A percentile compares a stretch with the other conserved stretches of the same genome.
Evolutionary conservation across 2,888 invertebrate species (phyloP).

Genomic region (Ectropis crepuscularia): DNA sequence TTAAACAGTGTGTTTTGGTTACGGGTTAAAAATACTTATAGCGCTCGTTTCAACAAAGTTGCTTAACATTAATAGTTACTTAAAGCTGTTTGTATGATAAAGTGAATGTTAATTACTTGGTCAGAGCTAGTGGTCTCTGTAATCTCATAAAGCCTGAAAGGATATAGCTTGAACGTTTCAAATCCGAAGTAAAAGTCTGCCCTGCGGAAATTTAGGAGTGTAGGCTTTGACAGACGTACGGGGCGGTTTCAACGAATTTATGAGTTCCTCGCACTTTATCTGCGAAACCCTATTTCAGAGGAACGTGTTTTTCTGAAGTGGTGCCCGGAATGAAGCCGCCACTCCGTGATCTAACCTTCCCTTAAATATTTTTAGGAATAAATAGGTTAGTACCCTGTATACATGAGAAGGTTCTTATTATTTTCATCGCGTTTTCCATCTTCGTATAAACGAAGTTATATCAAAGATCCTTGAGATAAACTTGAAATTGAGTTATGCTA

Average conservation of each 20-base stretch:
- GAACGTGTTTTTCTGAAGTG: conserved; percentile 42
- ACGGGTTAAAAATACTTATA: conserved; percentile 9
- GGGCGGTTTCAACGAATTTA: conserved; percentile 43
- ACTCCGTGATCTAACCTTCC: conserved; percentile 33
- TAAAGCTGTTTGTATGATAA: not conserved
- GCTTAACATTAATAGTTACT: not conserved
- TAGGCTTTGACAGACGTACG: conserved; percentile 45
- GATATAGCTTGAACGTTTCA: conserved; percentile 22
- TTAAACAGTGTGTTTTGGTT: conserved; percentile 31
- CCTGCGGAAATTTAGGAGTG: conserved; percentile 43
- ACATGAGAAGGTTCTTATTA: conserved; percentile 33
- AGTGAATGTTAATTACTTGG: not conserved
- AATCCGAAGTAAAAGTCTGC: conserved; percentile 33
- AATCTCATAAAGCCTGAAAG: conserved; percentile 14
- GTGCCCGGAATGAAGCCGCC: conserved; percentile 32
- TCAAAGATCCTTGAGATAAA: conserved; percentile 36
- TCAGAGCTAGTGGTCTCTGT: conserved; percentile 1
- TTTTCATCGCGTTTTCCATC: conserved; percentile 36
- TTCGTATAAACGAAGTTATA: conserved; percentile 33
- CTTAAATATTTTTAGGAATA: conserved; percentile 33
- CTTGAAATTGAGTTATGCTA: conserved; percentile 31
- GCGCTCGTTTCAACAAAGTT: conserved; percentile 1
- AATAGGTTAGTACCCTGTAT: conserved; percentile 33
- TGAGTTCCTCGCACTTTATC: conserved; percentile 44
- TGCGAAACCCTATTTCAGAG: conserved; percentile 39